Percentiles rank a stretch among this genome's conserved stretches.
phyloP scores from a whole-genome alignment of 1,140 invertebrate species.

The Hyles vespertilio region DNA sequence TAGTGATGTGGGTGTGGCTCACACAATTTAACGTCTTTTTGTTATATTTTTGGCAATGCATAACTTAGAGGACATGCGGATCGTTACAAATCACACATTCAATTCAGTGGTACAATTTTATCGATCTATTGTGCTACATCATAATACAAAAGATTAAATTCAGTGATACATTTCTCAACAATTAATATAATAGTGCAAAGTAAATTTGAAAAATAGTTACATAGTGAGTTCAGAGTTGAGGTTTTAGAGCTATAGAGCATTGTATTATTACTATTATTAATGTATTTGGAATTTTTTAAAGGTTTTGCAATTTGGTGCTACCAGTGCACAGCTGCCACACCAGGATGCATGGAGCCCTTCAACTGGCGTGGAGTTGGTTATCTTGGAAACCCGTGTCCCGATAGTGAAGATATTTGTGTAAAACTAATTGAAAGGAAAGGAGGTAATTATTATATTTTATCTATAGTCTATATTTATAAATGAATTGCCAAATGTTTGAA shows the following conservation, averaged over 20 bases:
- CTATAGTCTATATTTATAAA: background rate
- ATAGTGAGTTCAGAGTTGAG: too few species aligned
- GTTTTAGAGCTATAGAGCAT: too few species aligned
- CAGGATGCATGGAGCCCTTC: conserved; percentile 89
- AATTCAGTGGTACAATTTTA: background rate
- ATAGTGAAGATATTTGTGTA: conserved; percentile 91
- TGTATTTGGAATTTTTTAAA: conserved; percentile 24
- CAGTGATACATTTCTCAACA: too few species aligned
- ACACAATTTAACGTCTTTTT: background rate
- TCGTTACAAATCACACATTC: background rate
- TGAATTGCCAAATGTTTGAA: too few species aligned
- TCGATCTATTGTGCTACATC: background rate
- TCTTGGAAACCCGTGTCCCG: conserved; percentile 85
- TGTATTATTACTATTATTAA: background rate
- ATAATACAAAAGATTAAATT: too few species aligned
- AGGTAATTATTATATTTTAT: conserved; percentile 73
- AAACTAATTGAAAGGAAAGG: conserved; percentile 93
- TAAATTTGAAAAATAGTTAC: too few species aligned
- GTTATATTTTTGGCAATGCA: too few species aligned
- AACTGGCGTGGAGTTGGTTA: conserved; percentile 85
- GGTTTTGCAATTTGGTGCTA: conserved; percentile 87
- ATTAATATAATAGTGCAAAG: too few species aligned
- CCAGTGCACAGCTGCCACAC: conserved; percentile 91
- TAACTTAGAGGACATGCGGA: background rate
- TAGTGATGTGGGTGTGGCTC: conserved; percentile 37